These are phyloP conservation scores for Epinotia bilunana DNA, from an alignment of 2,888 invertebrate genomes.

Conservation along the genomic window DNA sequence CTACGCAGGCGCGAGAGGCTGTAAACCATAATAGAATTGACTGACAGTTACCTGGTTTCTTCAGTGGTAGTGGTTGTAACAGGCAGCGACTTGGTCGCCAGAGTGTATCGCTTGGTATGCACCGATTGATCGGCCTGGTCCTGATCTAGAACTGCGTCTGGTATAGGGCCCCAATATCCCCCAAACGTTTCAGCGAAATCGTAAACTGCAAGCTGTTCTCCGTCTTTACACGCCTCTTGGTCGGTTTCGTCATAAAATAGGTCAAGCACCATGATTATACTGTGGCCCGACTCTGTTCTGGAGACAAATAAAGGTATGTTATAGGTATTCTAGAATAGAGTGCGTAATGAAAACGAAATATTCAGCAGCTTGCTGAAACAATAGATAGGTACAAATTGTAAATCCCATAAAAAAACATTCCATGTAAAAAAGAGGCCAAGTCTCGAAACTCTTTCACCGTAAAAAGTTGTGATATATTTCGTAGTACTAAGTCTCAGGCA, in stretches of 20 bases:
- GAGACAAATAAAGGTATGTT: slow-evolving; percentile 11
- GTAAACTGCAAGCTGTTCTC: slow-evolving; percentile 67
- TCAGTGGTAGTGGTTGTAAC: background rate
- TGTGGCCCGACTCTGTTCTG: slow-evolving; percentile 72
- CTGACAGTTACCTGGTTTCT: background rate
- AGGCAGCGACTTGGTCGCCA: background rate
- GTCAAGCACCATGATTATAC: slow-evolving; percentile 70
- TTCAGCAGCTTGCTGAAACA: too few species aligned
- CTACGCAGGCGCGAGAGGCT: too few species aligned
- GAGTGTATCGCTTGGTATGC: slow-evolving; percentile 58
- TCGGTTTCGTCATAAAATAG: slow-evolving; percentile 51
- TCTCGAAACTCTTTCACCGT: too few species aligned
- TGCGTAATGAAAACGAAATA: too few species aligned
- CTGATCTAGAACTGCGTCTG: slow-evolving; percentile 56
- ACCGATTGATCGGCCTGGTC: slow-evolving; percentile 34
- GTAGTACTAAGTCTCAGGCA: too few species aligned
- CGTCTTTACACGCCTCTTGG: slow-evolving; percentile 54
- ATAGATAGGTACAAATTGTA: too few species aligned
- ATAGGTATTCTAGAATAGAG: background rate
- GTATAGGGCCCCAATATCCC: slow-evolving; percentile 74
- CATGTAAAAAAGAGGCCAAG: too few species aligned
- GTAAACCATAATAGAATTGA: background rate
- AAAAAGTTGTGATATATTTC: too few species aligned
- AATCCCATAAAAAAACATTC: too few species aligned
- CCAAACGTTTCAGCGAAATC: slow-evolving; percentile 75